Base-by-base conservation (phyloP, 2,113 vertebrate genomes). In the Cephalophus harveyi region DNA sequence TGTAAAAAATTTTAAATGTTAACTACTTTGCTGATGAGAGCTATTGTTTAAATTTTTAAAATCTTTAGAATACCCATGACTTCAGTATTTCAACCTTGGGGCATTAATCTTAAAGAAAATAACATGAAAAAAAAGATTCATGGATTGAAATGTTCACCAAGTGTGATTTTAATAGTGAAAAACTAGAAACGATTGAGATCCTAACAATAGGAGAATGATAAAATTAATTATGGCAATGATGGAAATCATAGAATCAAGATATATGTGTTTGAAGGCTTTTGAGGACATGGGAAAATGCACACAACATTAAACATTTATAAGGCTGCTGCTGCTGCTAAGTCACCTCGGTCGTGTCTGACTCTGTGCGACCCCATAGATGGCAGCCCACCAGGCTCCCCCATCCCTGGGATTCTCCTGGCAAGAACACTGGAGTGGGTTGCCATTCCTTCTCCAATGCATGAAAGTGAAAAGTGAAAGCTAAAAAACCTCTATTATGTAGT, bases 281-380 rank as follows among this genome's bases (percentile, higher is more conserved):
- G 83, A 96, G 89, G 88, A 97, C 71, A 74, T 96, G 74, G 83
- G 89, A 91, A 97, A 97, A 89, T 54, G 40, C 27, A 97, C 4
- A 74, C 13, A 60, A 62, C 36, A 88, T 89, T 82, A 85, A 94
- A 91, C 78, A 46, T 71, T 79, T 62, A 84, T 89, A 93, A 94
- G 50, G 57, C 59, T 33, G 60, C 60, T 59, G 55, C 55, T 57
- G 57, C 57, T 62, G 60, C 60, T 33, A 33, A 62, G 28, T 62
- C 14, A 15, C 6, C 33, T 62, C 0, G 3, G 60, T 62, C 0
- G 2, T 33, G 13, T 62, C 28, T 0, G 14, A 33, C 28, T 62
- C 28, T 62, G 28, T 30, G 60, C 3, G 0, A 62, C 14, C 14
- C 28, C 60, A 62, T 7, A 62, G 60, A 33, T 15, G 60, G 60